A percentile compares a stretch with the other conserved stretches of the same genome.
These are phyloP conservation scores for Callaeas wilsoni DNA, from an alignment of 2,113 vertebrate genomes.

Conservation along the genomic window DNA sequence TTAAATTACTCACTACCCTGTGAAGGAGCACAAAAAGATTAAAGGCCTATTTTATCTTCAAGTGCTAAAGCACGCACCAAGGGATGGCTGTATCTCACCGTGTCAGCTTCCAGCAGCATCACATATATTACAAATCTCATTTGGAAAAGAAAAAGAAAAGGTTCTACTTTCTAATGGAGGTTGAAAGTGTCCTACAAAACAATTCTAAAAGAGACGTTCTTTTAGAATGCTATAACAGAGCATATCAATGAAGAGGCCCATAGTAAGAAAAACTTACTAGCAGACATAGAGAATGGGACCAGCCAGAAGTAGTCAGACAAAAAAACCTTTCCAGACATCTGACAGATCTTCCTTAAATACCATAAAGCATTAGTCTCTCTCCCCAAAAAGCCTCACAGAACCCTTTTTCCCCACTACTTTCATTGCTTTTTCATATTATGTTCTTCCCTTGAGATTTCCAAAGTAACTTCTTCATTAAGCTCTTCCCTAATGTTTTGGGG, in stretches of 20 bases:
- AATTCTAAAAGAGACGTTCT: background rate
- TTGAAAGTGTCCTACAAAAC: background rate
- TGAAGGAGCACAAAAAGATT: background rate
- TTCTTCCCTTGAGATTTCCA: background rate
- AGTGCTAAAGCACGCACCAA: background rate
- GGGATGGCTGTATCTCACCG: background rate
- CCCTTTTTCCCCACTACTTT: background rate
- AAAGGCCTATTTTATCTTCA: constrained; percentile 30
- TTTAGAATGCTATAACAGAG: background rate
- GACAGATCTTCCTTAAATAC: background rate
- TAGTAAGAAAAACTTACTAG: background rate
- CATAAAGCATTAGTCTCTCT: background rate
- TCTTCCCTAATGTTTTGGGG: background rate
- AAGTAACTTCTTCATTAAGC: background rate
- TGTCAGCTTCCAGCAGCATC: background rate
- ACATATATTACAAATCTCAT: background rate
- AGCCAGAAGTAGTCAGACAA: background rate
- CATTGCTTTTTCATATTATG: background rate
- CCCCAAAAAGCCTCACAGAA: background rate
- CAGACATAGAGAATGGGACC: background rate
- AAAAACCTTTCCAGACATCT: background rate
- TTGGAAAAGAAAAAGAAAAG: background rate
- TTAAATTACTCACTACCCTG: background rate
- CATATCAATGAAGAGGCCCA: background rate
- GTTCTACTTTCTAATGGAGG: background rate